Evolutionary conservation across 2,113 vertebrate species (phyloP), one percentile per base, ranked within the genome.

Genomic region (Terrapene triunguis): DNA sequence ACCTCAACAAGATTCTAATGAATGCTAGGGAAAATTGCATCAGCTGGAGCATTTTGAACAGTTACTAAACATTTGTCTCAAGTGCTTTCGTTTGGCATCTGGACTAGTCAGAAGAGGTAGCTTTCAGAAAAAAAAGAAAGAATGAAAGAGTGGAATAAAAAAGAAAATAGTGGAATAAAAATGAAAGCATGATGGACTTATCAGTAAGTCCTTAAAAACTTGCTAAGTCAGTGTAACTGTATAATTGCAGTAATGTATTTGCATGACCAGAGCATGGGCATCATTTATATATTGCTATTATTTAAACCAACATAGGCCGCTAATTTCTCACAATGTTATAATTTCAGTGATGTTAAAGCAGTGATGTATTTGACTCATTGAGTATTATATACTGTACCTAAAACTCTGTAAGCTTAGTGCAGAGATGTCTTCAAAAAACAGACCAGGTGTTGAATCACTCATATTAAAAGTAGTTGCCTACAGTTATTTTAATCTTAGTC

Each of bases 401-500:
- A 42, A 42, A n/a, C 51, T 89, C 92, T 82, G 27, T 62, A 82
- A 62, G 87, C 50, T 27, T 69, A 93, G 12, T 16, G 55, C 8
- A 84, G 44, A 79, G 8, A 2, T 0, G 0, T 84, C 79, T 93
- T 89, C 57, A 85, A 85, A 95, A 85, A 81, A 12, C 29, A 38
- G 10, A 90, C 29, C 81, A 88, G 89, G 57, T 96, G n/a, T 44
- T 80, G 5, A 87, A 82, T 80, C 84, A 65, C 62, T 87, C 65
- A 32, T 5, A 25, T 51, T 51, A 27, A 65, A 74, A 96, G 55
- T 10, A 92, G 35, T 65, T 57, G 69, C 59, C 88, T 81, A 59
- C 38, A 82, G 55, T 53, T 83, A 90, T 84, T 92, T 94, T 72
- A 97, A 95, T 85, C 59, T 74, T 79, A 90, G 55, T 25, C 57